These are phyloP conservation scores for Dendrophyllia cribrosa DNA, from an alignment of 64 coral and sea anemone species.

Conservation along the genomic window DNA sequence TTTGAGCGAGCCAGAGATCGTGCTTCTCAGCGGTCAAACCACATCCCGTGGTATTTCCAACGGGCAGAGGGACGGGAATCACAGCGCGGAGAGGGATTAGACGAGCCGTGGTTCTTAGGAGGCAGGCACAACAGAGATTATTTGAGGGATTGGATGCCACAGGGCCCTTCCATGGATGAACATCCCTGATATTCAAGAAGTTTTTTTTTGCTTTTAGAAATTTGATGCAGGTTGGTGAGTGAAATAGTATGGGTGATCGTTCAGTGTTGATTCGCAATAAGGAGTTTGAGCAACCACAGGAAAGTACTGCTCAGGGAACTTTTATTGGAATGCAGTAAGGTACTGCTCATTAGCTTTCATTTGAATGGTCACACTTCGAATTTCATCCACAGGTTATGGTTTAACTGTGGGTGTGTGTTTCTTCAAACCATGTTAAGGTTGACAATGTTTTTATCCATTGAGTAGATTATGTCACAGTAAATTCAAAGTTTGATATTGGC, in stretches of 20 bases:
- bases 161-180: slow-evolving; percentile 33
- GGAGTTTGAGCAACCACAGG: no score
- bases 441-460: no score
- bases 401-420: no score
- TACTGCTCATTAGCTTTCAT: no score
- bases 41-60: slow-evolving; percentile 39
- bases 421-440: no score
- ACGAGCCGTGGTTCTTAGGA: slow-evolving; percentile 36
- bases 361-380: no score
- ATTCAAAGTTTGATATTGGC: no score
- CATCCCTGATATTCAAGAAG: neutral
- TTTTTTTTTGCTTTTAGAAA: neutral
- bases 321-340: no score
- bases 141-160: slow-evolving; percentile 20
- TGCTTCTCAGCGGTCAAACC: slow-evolving; percentile 50
- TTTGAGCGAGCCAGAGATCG: slow-evolving; percentile 65
- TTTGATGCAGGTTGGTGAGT: neutral
- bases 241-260: neutral
- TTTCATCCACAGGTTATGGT: no score
- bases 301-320: no score
- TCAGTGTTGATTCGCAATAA: no score
- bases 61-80: slow-evolving; percentile 34
- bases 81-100: neutral
- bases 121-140: slow-evolving; percentile 3
- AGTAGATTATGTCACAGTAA: no score